These are phyloP conservation scores for Cheilosia urbana DNA, from an alignment of 2,888 invertebrate species.

Conservation along the genomic window DNA sequence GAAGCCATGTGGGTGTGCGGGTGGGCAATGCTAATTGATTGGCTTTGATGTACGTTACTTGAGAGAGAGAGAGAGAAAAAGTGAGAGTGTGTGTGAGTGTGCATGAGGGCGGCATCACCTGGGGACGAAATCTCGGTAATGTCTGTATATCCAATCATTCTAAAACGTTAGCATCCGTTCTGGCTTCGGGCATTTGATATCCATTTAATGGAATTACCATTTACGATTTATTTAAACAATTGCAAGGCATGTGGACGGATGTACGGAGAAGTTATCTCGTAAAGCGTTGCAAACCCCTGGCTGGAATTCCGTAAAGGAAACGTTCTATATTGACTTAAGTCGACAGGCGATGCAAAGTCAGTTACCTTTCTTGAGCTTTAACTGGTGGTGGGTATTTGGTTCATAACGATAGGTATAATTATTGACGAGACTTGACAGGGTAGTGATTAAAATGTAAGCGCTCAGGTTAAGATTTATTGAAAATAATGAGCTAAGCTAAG, in stretches of 20 bases:
- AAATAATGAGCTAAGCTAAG: too few relatives aligned
- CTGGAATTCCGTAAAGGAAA: not conserved
- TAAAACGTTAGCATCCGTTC: conserved; percentile 10
- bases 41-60: not conserved
- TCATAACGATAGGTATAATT: not conserved
- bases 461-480: too few relatives aligned
- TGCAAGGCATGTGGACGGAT: not conserved
- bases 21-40: not conserved
- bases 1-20: not conserved
- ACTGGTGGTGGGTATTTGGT: conserved; percentile 19
- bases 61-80: not conserved
- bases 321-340: not conserved
- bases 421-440: not conserved
- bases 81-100: not conserved
- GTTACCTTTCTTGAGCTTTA: conserved; percentile 17
- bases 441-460: not conserved
- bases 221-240: conserved; percentile 24
- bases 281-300: not conserved
- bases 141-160: conserved; percentile 13
- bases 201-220: conserved; percentile 16
- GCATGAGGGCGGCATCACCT: not conserved
- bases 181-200: conserved; percentile 6
- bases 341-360: conserved; percentile 8
- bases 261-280: not conserved
- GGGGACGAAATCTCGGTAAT: not conserved